A percentile compares a stretch with the other conserved stretches of the same genome.
Conservation (phyloP, 2,113 vertebrate species). For the Nyctibius bracteatus region DNA sequence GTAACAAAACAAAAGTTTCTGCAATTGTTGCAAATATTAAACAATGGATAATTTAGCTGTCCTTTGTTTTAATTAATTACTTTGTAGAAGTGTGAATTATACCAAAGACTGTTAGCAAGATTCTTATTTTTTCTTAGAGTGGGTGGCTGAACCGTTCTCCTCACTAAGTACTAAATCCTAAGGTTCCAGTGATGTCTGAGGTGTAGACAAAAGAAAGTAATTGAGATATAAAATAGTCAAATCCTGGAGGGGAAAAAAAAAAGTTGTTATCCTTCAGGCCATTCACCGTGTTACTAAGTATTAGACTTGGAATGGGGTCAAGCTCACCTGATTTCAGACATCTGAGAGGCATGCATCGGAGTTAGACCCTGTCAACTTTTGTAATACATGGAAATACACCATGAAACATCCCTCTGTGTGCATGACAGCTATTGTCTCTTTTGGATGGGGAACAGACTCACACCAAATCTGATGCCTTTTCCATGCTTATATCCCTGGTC, state of each 20-base stretch:
- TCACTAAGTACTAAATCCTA: not conserved
- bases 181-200: not conserved
- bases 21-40: too few relatives aligned
- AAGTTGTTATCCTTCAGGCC: not conserved
- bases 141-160: not conserved
- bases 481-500: not conserved
- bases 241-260: not conserved
- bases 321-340: not conserved
- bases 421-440: not conserved
- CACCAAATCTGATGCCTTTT: not conserved
- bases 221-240: not conserved
- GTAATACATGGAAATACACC: not conserved
- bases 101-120: not conserved
- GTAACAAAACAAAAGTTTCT: not conserved
- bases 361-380: not conserved
- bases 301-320: not conserved
- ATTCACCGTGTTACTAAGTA: not conserved
- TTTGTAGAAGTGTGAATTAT: not conserved
- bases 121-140: not conserved
- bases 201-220: not conserved
- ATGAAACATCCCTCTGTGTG: not conserved
- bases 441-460: rapidly evolving
- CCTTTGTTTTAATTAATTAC: not conserved
- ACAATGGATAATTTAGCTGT: not conserved
- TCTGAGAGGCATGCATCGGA: not conserved